Percentiles rank a stretch among this genome's conserved stretches.
Conservation (phyloP, 2,888 invertebrate genomes). For the Neria commutata region DNA sequence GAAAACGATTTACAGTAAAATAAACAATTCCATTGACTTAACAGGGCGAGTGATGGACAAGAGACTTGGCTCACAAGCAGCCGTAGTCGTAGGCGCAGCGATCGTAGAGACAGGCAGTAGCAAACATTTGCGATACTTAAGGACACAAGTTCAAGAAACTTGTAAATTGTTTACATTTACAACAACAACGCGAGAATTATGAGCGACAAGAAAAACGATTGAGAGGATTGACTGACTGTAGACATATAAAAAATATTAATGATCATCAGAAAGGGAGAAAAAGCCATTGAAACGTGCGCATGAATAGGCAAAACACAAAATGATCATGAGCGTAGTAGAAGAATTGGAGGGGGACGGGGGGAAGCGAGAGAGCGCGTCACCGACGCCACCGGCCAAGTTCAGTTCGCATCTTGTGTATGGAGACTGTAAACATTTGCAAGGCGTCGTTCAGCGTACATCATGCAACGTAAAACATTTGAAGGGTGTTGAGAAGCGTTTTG, state of each 20-base stretch:
- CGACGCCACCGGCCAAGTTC: not conserved
- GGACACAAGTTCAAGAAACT: conserved; percentile 56
- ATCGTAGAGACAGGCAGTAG: conserved; percentile 24
- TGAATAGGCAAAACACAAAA: not conserved
- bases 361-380: too few species aligned
- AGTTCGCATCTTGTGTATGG: too few species aligned
- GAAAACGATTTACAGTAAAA: conserved; percentile 11
- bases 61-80: too few species aligned
- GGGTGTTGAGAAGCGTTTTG: too few species aligned
- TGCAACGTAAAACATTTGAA: too few species aligned
- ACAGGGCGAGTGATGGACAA: too few species aligned
- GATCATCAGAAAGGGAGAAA: not conserved
- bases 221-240: too few species aligned
- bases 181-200: conserved; percentile 17
- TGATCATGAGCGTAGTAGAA: too few species aligned
- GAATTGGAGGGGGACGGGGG: too few species aligned
- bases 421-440: too few species aligned
- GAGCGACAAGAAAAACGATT: conserved; percentile 2
- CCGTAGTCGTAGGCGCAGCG: too few species aligned
- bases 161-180: conserved; percentile 39
- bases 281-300: not conserved
- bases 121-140: conserved; percentile 39
- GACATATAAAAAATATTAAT: not conserved
- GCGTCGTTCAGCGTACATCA: too few species aligned
- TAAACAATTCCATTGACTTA: conserved; percentile 3